These are phyloP conservation scores for Deilephila elpenor DNA, from an alignment of 2,888 invertebrate genomes.

Conservation along the genomic window DNA sequence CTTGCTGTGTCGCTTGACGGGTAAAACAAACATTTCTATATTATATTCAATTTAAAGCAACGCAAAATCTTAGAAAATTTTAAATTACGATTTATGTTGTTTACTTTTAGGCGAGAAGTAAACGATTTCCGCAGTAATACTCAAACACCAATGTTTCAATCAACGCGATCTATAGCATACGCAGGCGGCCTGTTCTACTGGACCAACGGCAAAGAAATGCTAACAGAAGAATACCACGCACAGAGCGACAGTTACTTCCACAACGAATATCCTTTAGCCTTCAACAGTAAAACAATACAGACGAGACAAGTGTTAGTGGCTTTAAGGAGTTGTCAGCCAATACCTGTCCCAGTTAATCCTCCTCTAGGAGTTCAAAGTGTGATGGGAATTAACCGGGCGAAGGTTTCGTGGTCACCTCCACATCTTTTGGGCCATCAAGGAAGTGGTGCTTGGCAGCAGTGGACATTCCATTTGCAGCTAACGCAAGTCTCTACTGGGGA, in stretches of 20 bases:
- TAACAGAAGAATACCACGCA: slow-evolving; percentile 91
- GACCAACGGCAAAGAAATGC: slow-evolving; percentile 91
- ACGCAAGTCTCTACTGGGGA: slow-evolving; percentile 77
- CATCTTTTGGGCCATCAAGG: slow-evolving; percentile 90
- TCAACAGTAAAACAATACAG: slow-evolving; percentile 67
- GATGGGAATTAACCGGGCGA: slow-evolving; percentile 90
- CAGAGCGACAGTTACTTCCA: slow-evolving; percentile 90
- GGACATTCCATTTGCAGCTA: slow-evolving; percentile 91
- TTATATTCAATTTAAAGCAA: not conserved
- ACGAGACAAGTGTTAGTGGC: slow-evolving; percentile 80
- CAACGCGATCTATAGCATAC: slow-evolving; percentile 90
- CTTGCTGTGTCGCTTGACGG: slow-evolving; percentile 93
- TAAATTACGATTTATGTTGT: slow-evolving; percentile 4
- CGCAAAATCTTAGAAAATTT: not conserved
- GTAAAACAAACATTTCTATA: slow-evolving; percentile 62
- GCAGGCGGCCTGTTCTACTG: slow-evolving; percentile 93
- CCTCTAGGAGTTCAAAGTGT: slow-evolving; percentile 92
- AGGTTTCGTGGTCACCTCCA: slow-evolving; percentile 93
- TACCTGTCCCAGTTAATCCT: slow-evolving; percentile 91
- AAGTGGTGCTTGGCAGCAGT: slow-evolving; percentile 87
- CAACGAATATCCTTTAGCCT: slow-evolving; percentile 87
- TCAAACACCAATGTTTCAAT: slow-evolving; percentile 89
- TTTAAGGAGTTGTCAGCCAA: slow-evolving; percentile 90
- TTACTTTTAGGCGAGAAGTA: slow-evolving; percentile 85
- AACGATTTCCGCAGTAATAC: slow-evolving; percentile 90